Evolutionary conservation across 1,140 invertebrate genomes (phyloP).

Genomic region (Trichonephila clavipes): DNA sequence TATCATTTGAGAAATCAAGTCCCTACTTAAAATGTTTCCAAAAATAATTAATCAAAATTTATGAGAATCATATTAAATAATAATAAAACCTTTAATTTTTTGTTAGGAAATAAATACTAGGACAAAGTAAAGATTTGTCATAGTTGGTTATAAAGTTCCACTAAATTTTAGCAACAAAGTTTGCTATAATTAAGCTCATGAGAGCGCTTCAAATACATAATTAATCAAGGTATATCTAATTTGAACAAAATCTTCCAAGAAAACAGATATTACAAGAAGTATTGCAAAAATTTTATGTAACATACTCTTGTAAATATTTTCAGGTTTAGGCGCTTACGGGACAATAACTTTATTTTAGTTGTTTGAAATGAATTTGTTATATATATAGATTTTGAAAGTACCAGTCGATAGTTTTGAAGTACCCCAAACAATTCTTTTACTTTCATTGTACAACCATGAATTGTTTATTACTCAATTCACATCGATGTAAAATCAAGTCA

Average conservation of each 20-base stretch:
- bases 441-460: not conserved
- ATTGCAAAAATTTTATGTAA: not conserved
- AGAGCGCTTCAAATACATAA: no score
- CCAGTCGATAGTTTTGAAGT: not conserved
- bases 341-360: conserved; percentile 1
- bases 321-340: not conserved
- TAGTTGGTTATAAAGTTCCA: no score
- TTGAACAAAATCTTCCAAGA: not conserved
- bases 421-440: conserved; percentile 12
- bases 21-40: not conserved
- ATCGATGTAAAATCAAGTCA: conserved; percentile 26
- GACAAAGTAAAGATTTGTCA: no score
- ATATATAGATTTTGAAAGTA: not conserved
- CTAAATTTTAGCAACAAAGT: no score
- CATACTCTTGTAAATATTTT: not conserved
- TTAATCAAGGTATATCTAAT: no score
- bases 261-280: not conserved
- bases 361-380: not conserved
- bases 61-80: not conserved
- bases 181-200: no score
- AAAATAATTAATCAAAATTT: not conserved
- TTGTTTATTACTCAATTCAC: conserved; percentile 38
- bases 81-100: not conserved
- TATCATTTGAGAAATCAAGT: no score
- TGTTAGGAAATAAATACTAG: not conserved